These are phyloP conservation scores for Dioctria linearis DNA, from an alignment of 2,888 invertebrate genomes.

Conservation along the genomic window DNA sequence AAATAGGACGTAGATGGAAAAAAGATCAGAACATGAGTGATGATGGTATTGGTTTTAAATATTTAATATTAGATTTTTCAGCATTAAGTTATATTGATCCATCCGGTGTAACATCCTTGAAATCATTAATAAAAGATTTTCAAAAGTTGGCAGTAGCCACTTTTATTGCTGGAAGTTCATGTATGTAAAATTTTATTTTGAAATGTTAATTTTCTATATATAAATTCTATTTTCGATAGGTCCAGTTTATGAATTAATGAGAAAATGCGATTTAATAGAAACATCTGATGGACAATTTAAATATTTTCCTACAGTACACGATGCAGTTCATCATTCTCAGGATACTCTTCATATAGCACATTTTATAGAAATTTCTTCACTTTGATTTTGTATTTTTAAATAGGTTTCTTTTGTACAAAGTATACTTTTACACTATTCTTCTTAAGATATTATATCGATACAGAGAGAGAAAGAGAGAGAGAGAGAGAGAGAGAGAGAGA, in stretches of 20 bases:
- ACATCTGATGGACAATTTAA: slow-evolving; percentile 66
- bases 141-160: slow-evolving; percentile 72
- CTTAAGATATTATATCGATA: no score
- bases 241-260: slow-evolving; percentile 68
- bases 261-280: slow-evolving; percentile 67
- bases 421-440: no score
- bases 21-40: slow-evolving; percentile 38
- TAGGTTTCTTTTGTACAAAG: no score
- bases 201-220: slow-evolving; percentile 2
- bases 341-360: slow-evolving; percentile 3
- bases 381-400: not conserved
- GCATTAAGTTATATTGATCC: slow-evolving; percentile 75
- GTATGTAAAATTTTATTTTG: slow-evolving; percentile 61
- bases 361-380: not conserved
- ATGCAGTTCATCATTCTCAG: slow-evolving; percentile 59
- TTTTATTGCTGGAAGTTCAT: slow-evolving; percentile 72
- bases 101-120: slow-evolving; percentile 73
- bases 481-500: no score
- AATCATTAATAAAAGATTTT: slow-evolving; percentile 71
- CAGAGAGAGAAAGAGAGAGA: no score
- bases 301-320: slow-evolving; percentile 61
- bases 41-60: slow-evolving; percentile 60
- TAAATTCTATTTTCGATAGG: slow-evolving; percentile 56
- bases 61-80: slow-evolving; percentile 74
- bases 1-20: slow-evolving; percentile 53